These are phyloP conservation scores for Lordiphosa stackelbergi DNA, from an alignment of 1,140 invertebrate genomes.

Conservation along the genomic window DNA sequence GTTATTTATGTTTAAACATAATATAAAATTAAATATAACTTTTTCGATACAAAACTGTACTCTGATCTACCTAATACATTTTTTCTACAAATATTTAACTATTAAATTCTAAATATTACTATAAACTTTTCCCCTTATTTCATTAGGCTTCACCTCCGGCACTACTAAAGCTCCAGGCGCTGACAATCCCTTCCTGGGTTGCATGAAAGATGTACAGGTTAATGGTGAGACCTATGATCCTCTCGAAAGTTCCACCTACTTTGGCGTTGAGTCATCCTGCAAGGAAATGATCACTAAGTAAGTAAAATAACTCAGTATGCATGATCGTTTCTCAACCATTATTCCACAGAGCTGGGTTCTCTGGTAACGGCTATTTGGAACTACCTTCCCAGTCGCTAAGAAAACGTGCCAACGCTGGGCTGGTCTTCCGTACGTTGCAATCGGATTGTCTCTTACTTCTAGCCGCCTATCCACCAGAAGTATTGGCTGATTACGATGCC, in stretches of 20 bases:
- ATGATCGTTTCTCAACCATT: neutral
- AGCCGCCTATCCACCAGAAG: constrained; percentile 82
- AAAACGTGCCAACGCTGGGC: constrained; percentile 83
- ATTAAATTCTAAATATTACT: neutral
- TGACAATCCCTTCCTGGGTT: constrained; percentile 85
- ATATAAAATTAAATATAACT: too few species aligned
- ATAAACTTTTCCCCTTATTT: neutral
- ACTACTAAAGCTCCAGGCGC: constrained; percentile 76
- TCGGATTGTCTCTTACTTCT: constrained; percentile 85
- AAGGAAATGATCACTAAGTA: constrained; percentile 81
- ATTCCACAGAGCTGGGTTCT: constrained; percentile 82
- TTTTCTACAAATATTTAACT: too few species aligned
- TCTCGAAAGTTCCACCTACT: constrained; percentile 82
- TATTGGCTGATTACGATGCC: constrained; percentile 77
- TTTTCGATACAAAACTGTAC: too few species aligned
- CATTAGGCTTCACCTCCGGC: constrained; percentile 65
- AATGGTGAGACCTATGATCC: constrained; percentile 81
- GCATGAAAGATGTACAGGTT: constrained; percentile 87
- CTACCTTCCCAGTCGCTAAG: constrained; percentile 82
- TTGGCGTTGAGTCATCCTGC: constrained; percentile 88
- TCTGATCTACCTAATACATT: too few species aligned
- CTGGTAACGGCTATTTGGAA: constrained; percentile 88
- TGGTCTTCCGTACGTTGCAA: constrained; percentile 88
- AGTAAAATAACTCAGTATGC: constrained; percentile 35
- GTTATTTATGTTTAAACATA: too few species aligned